Evolutionary conservation across 1,140 invertebrate genomes (phyloP), one percentile per base, ranked within the genome.

Genomic region (Euschistus heros): DNA sequence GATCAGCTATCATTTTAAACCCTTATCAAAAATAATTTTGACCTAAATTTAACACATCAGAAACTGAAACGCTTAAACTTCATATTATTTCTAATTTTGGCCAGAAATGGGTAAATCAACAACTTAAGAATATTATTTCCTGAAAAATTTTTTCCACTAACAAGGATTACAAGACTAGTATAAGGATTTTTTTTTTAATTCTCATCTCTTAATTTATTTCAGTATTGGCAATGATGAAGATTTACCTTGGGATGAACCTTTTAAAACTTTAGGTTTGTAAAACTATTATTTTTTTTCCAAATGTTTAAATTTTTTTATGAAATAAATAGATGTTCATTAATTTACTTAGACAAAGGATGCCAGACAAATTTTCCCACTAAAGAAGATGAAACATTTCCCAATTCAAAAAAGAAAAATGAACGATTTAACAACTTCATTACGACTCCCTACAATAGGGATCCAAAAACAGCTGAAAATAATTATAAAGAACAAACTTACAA

Each of bases 381-480:
- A 47, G n/a, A 18, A 17, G 37, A 60, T 27, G 62, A 57, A 22
- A 62, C 47, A 57, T 61, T 63, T 20, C 24, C 52, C 2, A 54
- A 54, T 22, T 47, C 24, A 54, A 67, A 63, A 20, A 52, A 66
- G 20, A 67, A 69, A 55, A 67, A 52, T 24, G 47, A 64, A 52
- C 47, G 65, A 20, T 66, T 65, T n/a, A 63, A 57, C n/a, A 62
- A 74, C 26, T 75, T 80, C 64, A 79, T 79, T 30, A 73, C 76
- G 61, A 74, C 79, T 66, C 79, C 79, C 13, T 81, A 76, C 74
- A 76, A 75, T 70, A 74, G 80, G 70, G 80, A 81, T 68, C 79
- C 79, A 14, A 74, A 67, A 10, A 50, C 22, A 22, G 60, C 67
- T n/a, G 64, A 67, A 18, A 54, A 27, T 2, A 60, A 66, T 17